Evolutionary conservation across 1,140 invertebrate species (phyloP).

Genomic region (Leptinotarsa lineolata): DNA sequence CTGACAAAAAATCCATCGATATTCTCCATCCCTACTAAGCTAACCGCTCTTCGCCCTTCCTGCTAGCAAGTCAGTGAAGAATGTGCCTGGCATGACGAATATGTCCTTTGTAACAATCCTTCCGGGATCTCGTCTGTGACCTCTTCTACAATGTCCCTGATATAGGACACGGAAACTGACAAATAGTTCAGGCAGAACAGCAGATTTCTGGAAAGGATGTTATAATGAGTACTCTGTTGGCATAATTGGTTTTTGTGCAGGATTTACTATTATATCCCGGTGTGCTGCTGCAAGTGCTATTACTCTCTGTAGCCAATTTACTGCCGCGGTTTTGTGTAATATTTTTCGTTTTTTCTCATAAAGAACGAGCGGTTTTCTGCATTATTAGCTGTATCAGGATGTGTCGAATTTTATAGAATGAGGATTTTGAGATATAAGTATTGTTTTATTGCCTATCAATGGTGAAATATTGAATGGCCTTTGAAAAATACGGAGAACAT

Average conservation of each 20-base stretch:
- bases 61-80: constrained; percentile 2
- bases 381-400: no score
- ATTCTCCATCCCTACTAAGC: background rate
- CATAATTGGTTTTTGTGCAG: constrained; percentile 18
- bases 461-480: no score
- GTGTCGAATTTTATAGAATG: no score
- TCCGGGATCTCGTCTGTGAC: constrained; percentile 3
- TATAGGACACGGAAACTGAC: background rate
- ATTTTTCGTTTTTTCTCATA: background rate
- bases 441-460: no score
- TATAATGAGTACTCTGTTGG: constrained; percentile 7
- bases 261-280: constrained; percentile 15
- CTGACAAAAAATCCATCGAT: no score
- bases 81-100: constrained; percentile 5
- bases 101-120: constrained; percentile 10
- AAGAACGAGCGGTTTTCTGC: background rate
- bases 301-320: background rate
- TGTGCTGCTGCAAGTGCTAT: background rate
- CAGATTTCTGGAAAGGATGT: background rate
- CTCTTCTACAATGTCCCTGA: background rate
- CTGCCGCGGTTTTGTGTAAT: background rate
- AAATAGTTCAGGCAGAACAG: constrained; percentile 2
- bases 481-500: no score
- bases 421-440: no score
- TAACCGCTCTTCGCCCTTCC: background rate